Percentiles rank a stretch among this genome's conserved stretches.
phyloP scores from a whole-genome alignment of 2,797 vertebrate genomes.

The Malacoraja senta region DNA sequence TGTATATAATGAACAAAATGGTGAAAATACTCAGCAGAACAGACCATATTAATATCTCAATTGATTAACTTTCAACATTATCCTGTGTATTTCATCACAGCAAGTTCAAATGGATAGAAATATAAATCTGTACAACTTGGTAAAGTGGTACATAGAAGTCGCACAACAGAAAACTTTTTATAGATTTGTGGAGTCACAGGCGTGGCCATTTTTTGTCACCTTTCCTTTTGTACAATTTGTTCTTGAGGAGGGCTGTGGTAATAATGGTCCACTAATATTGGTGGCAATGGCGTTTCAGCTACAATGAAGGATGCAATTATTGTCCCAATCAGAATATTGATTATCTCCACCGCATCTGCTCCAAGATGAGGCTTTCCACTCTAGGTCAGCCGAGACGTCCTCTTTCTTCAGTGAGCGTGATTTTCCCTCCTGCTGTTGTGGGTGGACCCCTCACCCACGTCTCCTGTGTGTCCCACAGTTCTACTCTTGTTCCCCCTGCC shows the following conservation, averaged over 20 bases:
- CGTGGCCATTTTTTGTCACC: not conserved
- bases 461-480: too few relatives aligned
- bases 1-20: not conserved
- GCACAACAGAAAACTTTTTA: not conserved
- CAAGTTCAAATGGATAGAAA: not conserved
- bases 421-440: too few relatives aligned
- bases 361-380: too few relatives aligned
- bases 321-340: not conserved
- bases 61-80: too few relatives aligned
- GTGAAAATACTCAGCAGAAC: too few relatives aligned
- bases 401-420: too few relatives aligned
- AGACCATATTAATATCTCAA: too few relatives aligned
- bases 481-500: too few relatives aligned
- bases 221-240: not conserved
- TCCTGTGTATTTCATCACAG: not conserved
- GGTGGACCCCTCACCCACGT: too few relatives aligned
- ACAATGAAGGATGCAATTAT: not conserved
- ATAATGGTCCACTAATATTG: too few relatives aligned
- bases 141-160: not conserved
- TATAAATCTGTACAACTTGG: not conserved
- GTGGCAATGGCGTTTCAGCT: not conserved
- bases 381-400: too few relatives aligned
- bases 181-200: not conserved
- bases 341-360: too few relatives aligned
- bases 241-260: not conserved